A percentile compares a stretch with the other conserved stretches of the same genome.
Evolutionary conservation across 30 jellyfish, hydroid and myxozoan genomes (phyloP).

Genomic region (Morbakka virulenta): DNA sequence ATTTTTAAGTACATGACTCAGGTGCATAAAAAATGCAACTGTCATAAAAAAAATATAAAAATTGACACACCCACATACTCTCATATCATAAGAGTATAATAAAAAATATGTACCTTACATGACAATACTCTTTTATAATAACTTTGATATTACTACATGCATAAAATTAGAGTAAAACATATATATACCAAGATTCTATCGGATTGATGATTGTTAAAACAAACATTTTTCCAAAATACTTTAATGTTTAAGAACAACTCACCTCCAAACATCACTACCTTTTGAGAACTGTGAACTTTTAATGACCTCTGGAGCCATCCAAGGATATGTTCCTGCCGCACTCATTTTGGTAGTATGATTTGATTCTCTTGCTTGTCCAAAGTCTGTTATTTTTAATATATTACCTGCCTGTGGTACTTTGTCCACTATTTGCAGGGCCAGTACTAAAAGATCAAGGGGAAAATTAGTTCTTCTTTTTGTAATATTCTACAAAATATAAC

Average conservation of each 20-base stretch:
- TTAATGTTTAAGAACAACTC: not conserved
- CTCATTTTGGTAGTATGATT: slow-evolving; percentile 99
- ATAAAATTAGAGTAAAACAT: no score
- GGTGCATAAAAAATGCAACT: no score
- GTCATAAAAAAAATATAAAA: no score
- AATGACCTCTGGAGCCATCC: slow-evolving; percentile 99
- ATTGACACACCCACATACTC: no score
- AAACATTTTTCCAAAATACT: no score
- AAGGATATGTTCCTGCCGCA: slow-evolving; percentile 99
- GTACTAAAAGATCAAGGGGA: slow-evolving; percentile 33
- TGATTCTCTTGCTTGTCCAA: slow-evolving; percentile 97
- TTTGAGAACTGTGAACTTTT: slow-evolving; percentile 91
- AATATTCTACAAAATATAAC: not conserved
- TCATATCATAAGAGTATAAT: no score
- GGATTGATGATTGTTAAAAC: no score
- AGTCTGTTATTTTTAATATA: slow-evolving; percentile 92
- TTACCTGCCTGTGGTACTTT: slow-evolving; percentile 76
- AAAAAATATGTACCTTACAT: no score
- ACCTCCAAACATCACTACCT: slow-evolving; percentile 99
- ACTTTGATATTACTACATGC: no score
- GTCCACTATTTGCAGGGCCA: slow-evolving; percentile 75
- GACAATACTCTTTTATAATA: no score
- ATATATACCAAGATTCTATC: no score
- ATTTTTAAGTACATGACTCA: no score
- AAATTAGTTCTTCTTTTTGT: not conserved